Conservation (phyloP, 2,888 invertebrate species). For the Sphaerophoria rueppellii region DNA sequence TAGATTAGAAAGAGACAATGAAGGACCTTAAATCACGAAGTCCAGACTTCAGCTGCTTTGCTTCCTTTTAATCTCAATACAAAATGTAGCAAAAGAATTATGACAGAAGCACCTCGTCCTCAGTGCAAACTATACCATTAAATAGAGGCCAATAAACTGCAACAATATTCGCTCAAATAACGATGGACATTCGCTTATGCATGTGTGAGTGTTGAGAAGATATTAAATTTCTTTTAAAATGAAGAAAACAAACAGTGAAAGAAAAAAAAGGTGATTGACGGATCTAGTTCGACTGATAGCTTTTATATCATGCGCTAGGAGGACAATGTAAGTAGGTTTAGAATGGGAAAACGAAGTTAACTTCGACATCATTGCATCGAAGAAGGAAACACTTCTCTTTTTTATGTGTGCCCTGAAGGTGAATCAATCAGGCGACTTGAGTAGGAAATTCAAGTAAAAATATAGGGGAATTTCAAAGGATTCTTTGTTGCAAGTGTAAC, state of each 20-base stretch:
- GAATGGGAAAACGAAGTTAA: conserved; percentile 7
- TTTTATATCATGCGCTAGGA: conserved; percentile 26
- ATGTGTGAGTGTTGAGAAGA: conserved; percentile 31
- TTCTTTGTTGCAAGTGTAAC: conserved; percentile 8
- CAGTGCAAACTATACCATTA: conserved; percentile 36
- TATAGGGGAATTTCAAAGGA: conserved; percentile 37
- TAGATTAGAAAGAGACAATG: no score
- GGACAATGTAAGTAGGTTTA: conserved; percentile 13
- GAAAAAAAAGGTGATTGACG: conserved; percentile 42
- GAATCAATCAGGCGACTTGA: conserved; percentile 43
- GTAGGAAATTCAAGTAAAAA: neutral
- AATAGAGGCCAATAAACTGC: conserved; percentile 59
- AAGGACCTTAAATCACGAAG: no score
- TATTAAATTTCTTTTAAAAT: conserved; percentile 58
- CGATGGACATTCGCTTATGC: conserved; percentile 44
- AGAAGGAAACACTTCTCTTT: neutral
- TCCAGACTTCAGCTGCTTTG: no score
- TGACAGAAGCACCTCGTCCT: conserved; percentile 9
- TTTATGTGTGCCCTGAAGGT: conserved; percentile 38
- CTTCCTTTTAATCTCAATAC: conserved; percentile 11
- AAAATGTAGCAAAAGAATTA: neutral
- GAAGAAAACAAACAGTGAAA: neutral
- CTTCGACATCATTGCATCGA: neutral
- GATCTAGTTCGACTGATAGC: conserved; percentile 13
- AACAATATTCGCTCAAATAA: neutral